Evolutionary conservation across 2,888 invertebrate species (phyloP).

Genomic region (Schizaphis graminum): DNA sequence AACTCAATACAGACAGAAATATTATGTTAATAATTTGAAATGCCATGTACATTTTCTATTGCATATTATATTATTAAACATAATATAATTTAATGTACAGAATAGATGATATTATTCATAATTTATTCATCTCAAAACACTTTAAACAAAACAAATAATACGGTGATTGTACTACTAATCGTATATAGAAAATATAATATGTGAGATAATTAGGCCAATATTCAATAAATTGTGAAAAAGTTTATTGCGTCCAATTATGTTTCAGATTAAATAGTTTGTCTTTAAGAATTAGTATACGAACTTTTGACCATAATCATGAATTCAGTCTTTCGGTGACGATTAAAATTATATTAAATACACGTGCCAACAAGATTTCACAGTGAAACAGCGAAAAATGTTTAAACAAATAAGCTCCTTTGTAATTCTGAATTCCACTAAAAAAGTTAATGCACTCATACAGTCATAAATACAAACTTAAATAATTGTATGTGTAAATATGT

Average conservation of each 20-base stretch:
- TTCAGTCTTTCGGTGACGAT: neutral
- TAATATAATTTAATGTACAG: neutral
- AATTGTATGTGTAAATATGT: neutral
- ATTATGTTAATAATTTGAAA: neutral
- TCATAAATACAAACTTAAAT: neutral
- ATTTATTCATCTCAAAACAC: neutral
- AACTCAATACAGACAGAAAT: neutral
- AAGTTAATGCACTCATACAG: neutral
- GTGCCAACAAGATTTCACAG: neutral
- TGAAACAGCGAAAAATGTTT: neutral
- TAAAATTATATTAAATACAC: neutral
- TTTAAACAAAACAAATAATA: neutral
- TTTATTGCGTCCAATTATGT: neutral
- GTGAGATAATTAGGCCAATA: neutral
- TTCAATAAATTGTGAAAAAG: neutral
- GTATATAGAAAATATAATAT: neutral
- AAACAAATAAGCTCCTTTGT: neutral
- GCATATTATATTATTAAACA: neutral
- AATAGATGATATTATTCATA: neutral
- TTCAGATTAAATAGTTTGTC: neutral
- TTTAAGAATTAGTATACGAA: neutral
- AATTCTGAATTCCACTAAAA: neutral
- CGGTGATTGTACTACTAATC: neutral
- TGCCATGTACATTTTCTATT: neutral
- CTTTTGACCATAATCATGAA: accelerated